Conservation (phyloP, 2,888 invertebrate species). For the Mantis religiosa region DNA sequence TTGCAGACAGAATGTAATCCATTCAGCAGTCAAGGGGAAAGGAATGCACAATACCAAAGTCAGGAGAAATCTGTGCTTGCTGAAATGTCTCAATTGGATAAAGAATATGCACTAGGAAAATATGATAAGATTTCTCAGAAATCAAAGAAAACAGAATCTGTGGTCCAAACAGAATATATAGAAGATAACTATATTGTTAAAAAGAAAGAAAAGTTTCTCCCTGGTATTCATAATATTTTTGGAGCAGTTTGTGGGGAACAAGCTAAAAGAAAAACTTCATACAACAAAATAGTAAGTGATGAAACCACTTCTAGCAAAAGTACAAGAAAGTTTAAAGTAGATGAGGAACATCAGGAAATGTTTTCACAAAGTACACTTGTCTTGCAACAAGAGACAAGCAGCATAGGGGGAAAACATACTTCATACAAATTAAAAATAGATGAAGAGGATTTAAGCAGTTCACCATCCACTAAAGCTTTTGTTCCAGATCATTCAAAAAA, state of each 20-base stretch:
- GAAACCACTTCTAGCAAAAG: background rate
- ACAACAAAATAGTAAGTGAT: background rate
- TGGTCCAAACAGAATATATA: background rate
- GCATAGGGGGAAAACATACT: background rate
- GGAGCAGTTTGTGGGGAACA: background rate
- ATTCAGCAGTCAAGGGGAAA: background rate
- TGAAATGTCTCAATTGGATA: background rate
- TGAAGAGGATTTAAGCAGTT: background rate
- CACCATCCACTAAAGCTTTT: background rate
- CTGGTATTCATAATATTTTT: background rate
- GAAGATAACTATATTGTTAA: background rate
- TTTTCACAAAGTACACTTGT: background rate
- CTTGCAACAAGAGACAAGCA: background rate
- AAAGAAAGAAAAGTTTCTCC: background rate
- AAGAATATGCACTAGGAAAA: background rate
- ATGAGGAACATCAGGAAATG: background rate
- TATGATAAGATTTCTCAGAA: background rate
- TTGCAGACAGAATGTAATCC: slow-evolving; percentile 29
- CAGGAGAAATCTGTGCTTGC: background rate
- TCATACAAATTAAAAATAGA: background rate
- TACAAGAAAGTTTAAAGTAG: background rate
- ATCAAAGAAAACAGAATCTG: background rate
- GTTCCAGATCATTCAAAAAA: background rate
- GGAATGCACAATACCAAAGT: background rate
- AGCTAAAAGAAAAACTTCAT: background rate